Conservation (phyloP, 2,888 invertebrate species). For the Hedychridium roseum region DNA sequence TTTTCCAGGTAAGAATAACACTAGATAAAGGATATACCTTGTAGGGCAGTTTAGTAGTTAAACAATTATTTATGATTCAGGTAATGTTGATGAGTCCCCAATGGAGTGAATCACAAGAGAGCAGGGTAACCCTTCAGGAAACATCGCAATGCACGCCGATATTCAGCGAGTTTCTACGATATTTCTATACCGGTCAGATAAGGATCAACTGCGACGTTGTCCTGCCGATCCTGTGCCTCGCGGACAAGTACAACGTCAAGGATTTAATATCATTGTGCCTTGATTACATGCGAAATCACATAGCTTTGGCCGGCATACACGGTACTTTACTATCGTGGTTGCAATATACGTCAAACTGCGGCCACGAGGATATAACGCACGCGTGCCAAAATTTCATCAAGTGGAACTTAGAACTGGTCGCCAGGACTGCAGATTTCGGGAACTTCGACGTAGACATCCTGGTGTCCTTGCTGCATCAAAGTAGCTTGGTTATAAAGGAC, state of each 20-base stretch:
- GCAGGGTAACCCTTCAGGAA: conserved; percentile 84
- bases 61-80: conserved; percentile 61
- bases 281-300: conserved; percentile 86
- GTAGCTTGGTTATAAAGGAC: conserved; percentile 87
- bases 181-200: conserved; percentile 91
- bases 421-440: conserved; percentile 80
- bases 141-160: conserved; percentile 84
- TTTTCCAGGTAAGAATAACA: conserved; percentile 78
- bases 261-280: conserved; percentile 86
- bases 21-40: background rate
- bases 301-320: conserved; percentile 83
- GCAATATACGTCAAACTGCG: conserved; percentile 87
- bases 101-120: conserved; percentile 91
- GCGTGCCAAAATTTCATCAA: conserved; percentile 85
- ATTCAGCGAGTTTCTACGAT: conserved; percentile 88
- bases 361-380: conserved; percentile 76
- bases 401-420: conserved; percentile 89
- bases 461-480: conserved; percentile 79
- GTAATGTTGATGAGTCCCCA: conserved; percentile 95
- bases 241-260: conserved; percentile 95
- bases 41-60: too few species aligned
- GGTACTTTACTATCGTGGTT: conserved; percentile 89
- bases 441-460: conserved; percentile 84
- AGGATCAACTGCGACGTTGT: conserved; percentile 84
- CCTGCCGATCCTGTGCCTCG: conserved; percentile 86